phyloP scores from a whole-genome alignment of 2,113 vertebrate genomes.

The Lamprologus lemairii region DNA sequence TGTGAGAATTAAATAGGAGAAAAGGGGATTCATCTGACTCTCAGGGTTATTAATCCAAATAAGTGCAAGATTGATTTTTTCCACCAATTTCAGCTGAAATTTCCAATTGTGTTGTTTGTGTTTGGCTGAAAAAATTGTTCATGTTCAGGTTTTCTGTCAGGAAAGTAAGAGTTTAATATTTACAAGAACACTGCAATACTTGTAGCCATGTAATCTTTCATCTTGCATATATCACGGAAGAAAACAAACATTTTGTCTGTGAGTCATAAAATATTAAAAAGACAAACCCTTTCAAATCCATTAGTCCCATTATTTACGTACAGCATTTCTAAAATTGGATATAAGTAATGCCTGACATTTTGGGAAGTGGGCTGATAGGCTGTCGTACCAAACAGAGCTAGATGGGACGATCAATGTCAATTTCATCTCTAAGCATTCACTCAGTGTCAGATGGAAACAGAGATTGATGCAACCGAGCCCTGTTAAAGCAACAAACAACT shows the following conservation, averaged over 20 bases:
- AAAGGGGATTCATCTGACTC: background rate
- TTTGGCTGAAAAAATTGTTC: background rate
- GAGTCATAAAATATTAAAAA: background rate
- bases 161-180: background rate
- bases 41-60: background rate
- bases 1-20: background rate
- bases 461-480: background rate
- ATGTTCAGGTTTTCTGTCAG: background rate
- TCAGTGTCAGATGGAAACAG: background rate
- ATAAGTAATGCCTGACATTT: background rate
- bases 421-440: background rate
- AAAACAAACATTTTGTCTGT: background rate
- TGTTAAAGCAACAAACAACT: background rate
- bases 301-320: background rate
- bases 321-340: background rate
- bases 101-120: background rate
- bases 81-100: background rate
- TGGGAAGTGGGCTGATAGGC: background rate
- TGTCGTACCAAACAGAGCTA: background rate
- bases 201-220: background rate
- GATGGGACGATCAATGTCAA: background rate
- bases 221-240: background rate
- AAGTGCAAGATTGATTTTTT: background rate
- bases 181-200: rapidly evolving
- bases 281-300: background rate